Conservation (phyloP, 1,140 invertebrate genomes). For the Tenebrio molitor region DNA sequence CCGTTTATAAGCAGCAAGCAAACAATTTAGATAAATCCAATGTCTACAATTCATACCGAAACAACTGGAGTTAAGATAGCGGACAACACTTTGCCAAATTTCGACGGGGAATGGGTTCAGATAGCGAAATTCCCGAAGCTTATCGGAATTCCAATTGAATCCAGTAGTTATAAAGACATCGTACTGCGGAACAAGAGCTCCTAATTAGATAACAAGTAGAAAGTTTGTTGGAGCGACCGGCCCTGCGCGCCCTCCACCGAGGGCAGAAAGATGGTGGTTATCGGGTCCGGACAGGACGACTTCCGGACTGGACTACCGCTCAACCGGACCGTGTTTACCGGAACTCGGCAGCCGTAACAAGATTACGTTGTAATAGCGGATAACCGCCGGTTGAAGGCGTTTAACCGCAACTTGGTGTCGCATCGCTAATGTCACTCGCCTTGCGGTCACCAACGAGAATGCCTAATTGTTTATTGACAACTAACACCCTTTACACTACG, state of each 20-base stretch:
- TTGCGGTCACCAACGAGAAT: constrained; percentile 47
- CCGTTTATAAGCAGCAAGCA: constrained; percentile 55
- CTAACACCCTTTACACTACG: not conserved
- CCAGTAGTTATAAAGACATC: constrained; percentile 61
- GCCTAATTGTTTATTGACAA: constrained; percentile 56
- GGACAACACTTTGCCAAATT: constrained; percentile 52
- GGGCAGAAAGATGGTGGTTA: constrained; percentile 37
- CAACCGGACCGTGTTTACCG: constrained; percentile 56
- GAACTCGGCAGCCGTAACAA: constrained; percentile 60
- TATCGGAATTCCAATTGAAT: constrained; percentile 62
- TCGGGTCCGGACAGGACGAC: constrained; percentile 39
- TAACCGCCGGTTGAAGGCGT: constrained; percentile 61
- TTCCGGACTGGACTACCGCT: constrained; percentile 49
- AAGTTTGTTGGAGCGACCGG: constrained; percentile 54
- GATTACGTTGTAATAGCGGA: constrained; percentile 63
- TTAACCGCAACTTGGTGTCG: constrained; percentile 59
- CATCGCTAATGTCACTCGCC: constrained; percentile 53
- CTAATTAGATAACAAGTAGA: constrained; percentile 61
- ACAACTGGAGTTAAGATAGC: constrained; percentile 50
- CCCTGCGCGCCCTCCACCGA: not conserved
- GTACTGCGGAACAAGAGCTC: constrained; percentile 58
- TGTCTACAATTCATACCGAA: constrained; percentile 58
- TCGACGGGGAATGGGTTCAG: constrained; percentile 52
- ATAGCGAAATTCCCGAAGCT: constrained; percentile 58
- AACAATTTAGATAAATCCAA: constrained; percentile 61